phyloP scores from a whole-genome alignment of 2,113 vertebrate genomes.

The Apteryx mantelli region DNA sequence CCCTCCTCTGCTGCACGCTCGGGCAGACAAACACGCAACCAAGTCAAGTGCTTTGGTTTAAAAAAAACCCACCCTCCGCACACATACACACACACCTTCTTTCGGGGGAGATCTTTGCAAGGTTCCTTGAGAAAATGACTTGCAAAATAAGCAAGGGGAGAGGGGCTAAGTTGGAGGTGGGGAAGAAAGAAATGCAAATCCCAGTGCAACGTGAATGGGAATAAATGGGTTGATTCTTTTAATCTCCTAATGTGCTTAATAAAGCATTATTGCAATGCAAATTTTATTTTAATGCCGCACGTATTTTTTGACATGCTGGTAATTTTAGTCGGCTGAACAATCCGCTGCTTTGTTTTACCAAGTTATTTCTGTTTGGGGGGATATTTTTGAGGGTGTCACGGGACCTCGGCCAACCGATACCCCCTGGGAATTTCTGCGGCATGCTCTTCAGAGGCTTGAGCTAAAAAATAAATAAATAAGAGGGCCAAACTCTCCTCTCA shows the following conservation, averaged over 20 bases:
- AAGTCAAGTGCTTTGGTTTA: conserved; percentile 67
- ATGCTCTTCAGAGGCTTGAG: not conserved
- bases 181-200: conserved; percentile 48
- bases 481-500: not conserved
- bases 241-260: conserved; percentile 64
- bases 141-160: not conserved
- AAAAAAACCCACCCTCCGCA: not conserved
- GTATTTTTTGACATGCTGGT: conserved; percentile 37
- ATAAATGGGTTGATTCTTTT: conserved; percentile 55
- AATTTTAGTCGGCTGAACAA: conserved; percentile 38
- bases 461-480: not conserved
- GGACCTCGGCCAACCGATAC: not conserved
- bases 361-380: not conserved
- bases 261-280: conserved; percentile 67
- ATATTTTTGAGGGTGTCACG: not conserved
- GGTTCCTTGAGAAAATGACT: conserved; percentile 40
- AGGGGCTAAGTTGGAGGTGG: not conserved
- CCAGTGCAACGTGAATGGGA: not conserved
- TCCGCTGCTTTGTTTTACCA: not conserved
- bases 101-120: not conserved
- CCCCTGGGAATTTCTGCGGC: conserved; percentile 13
- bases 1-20: conserved; percentile 29
- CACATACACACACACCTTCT: not conserved
- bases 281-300: conserved; percentile 59
- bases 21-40: conserved; percentile 48